A percentile compares a stretch with the other conserved stretches of the same genome.
Evolutionary conservation across 2,113 vertebrate species (phyloP).

Genomic region (Capra hircus): DNA sequence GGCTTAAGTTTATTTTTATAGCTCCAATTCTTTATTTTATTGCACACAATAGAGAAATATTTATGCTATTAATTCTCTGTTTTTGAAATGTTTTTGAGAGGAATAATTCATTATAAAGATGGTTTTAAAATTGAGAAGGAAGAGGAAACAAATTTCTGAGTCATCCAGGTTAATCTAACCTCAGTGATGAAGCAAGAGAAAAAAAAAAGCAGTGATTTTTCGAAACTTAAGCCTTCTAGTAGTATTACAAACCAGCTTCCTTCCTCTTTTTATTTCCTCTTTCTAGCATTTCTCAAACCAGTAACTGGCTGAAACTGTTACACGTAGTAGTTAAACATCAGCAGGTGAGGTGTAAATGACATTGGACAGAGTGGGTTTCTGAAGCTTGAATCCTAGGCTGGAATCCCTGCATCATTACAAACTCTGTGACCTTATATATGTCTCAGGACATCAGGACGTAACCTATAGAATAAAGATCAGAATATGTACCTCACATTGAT

Average conservation of each 20-base stretch:
- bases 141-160: not conserved
- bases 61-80: not conserved
- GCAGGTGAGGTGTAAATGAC: not conserved
- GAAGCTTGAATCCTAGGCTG: not conserved
- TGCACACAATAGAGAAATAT: not conserved
- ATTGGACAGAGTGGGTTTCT: not conserved
- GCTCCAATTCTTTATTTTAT: not conserved
- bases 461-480: not conserved
- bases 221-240: not conserved
- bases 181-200: not conserved
- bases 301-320: not conserved
- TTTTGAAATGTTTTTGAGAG: not conserved
- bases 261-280: conserved; percentile 10
- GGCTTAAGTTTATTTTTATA: not conserved
- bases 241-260: not conserved
- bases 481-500: not conserved
- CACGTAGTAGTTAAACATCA: accelerated
- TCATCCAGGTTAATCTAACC: not conserved
- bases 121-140: not conserved
- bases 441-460: not conserved
- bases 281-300: conserved; percentile 16
- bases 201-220: not conserved
- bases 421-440: not conserved
- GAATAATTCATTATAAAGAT: not conserved
- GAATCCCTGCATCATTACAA: not conserved